Conservation (phyloP, 2,888 invertebrate genomes). For the Neria commutata region DNA sequence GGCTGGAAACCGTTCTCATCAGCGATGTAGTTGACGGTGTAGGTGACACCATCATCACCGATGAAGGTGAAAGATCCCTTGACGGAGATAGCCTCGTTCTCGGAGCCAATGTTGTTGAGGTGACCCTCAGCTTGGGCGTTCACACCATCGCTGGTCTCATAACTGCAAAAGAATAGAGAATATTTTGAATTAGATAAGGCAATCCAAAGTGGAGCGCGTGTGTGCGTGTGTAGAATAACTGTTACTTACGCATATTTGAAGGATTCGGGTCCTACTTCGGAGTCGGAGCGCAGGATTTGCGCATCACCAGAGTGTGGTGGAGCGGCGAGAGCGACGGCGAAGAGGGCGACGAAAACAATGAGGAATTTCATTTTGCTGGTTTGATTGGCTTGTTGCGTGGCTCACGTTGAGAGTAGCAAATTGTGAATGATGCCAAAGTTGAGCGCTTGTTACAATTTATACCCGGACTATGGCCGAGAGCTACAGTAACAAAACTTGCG, state of each 20-base stretch:
- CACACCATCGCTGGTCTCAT: slow-evolving; percentile 44
- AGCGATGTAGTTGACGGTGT: slow-evolving; percentile 63
- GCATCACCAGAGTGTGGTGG: slow-evolving; percentile 59
- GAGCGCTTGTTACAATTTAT: slow-evolving; percentile 46
- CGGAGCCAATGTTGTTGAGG: slow-evolving; percentile 57
- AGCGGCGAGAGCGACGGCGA: slow-evolving; percentile 48
- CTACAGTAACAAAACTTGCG: no score
- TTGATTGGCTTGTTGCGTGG: slow-evolving; percentile 29
- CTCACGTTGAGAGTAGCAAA: slow-evolving; percentile 36
- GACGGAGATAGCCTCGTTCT: slow-evolving; percentile 56
- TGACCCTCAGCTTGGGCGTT: slow-evolving; percentile 26
- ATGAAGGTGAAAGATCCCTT: slow-evolving; percentile 62
- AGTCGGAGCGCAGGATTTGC: slow-evolving; percentile 65
- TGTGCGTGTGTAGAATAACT: slow-evolving; percentile 65
- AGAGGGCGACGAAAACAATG: slow-evolving; percentile 50
- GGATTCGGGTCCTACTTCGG: slow-evolving; percentile 65
- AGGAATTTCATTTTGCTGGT: slow-evolving; percentile 53
- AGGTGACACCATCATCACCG: slow-evolving; percentile 65
- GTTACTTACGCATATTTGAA: slow-evolving; percentile 68
- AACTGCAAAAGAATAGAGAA: slow-evolving; percentile 19
- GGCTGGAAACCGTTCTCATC: slow-evolving; percentile 61
- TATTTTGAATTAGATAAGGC: neutral
- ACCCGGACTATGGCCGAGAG: slow-evolving; percentile 37
- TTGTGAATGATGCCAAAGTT: slow-evolving; percentile 39
- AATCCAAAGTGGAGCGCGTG: no score